A percentile compares a stretch with the other conserved stretches of the same genome.
phyloP scores from a whole-genome alignment of 2,888 invertebrate genomes.

The Eilema sororculum region DNA sequence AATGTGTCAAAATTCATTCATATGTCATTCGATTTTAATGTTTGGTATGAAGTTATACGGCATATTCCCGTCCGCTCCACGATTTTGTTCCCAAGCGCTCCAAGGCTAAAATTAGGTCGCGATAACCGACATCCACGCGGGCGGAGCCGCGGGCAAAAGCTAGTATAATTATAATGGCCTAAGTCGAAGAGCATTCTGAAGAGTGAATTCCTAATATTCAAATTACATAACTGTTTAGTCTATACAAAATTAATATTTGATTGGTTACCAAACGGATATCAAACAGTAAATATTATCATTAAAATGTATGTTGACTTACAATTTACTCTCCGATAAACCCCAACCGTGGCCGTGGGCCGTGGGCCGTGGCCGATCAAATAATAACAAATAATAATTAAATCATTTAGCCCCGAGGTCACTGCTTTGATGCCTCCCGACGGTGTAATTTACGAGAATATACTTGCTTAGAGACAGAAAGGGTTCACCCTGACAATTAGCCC shows the following conservation, averaged over 20 bases:
- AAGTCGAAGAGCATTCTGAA: background rate
- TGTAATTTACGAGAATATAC: slow-evolving; percentile 3
- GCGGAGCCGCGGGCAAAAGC: too few relatives aligned
- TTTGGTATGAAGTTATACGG: too few relatives aligned
- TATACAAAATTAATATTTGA: background rate
- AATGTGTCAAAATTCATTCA: too few relatives aligned
- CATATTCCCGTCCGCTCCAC: too few relatives aligned
- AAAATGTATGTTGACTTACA: slow-evolving; percentile 5
- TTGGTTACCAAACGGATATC: slow-evolving; percentile 4
- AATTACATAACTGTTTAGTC: background rate
- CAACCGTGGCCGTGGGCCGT: too few relatives aligned
- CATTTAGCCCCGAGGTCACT: background rate
- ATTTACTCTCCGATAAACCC: background rate
- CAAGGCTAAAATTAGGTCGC: too few relatives aligned
- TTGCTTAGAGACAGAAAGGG: slow-evolving; percentile 17
- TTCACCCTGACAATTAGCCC: slow-evolving; percentile 14
- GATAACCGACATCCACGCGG: too few relatives aligned
- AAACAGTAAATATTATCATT: slow-evolving; percentile 9
- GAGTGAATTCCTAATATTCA: background rate
- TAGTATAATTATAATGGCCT: background rate
- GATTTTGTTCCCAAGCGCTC: too few relatives aligned
- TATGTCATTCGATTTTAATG: too few relatives aligned
- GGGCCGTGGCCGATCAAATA: slow-evolving; percentile 5
- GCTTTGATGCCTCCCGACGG: slow-evolving; percentile 7
- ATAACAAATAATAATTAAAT: slow-evolving; percentile 14